Conservation (phyloP, 2,888 invertebrate species). For the Mythimna lalbum region DNA sequence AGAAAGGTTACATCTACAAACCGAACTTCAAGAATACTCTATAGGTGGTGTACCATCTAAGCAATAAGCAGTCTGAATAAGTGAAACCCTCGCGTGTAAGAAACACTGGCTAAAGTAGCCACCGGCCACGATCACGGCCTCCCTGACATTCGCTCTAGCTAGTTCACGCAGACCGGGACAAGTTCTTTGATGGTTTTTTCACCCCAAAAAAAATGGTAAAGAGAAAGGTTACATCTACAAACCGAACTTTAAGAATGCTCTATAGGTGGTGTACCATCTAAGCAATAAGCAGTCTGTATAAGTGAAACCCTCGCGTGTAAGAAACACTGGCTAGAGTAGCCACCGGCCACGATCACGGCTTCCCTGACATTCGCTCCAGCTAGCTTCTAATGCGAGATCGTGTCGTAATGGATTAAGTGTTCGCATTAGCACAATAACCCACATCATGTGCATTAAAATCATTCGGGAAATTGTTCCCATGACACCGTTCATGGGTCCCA, state of each 20-base stretch:
- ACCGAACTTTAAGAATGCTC: conserved; percentile 2
- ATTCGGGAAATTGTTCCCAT: conserved; percentile 75
- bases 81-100: conserved; percentile 33
- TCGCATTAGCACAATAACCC: conserved; percentile 85
- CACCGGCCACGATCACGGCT: conserved; percentile 44
- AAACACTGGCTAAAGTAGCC: conserved; percentile 2
- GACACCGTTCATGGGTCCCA: conserved; percentile 65
- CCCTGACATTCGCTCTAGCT: conserved; percentile 62
- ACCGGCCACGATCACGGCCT: conserved; percentile 46
- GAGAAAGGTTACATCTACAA: too few species aligned
- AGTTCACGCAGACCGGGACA: too few species aligned
- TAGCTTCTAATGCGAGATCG: conserved; percentile 66
- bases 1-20: too few species aligned
- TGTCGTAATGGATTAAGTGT: conserved; percentile 81
- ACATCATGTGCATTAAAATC: conserved; percentile 78
- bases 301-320: conserved; percentile 34
- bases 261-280: neutral
- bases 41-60: neutral
- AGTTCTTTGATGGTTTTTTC: too few species aligned
- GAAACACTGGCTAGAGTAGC: conserved; percentile 4
- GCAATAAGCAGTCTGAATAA: neutral
- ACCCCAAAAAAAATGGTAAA: too few species aligned
- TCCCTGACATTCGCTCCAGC: conserved; percentile 61
- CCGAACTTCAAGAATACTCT: conserved; percentile 4
- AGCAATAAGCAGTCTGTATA: neutral